phyloP scores from a whole-genome alignment of 2,888 invertebrate species.

The Drosophila kambysellisi region DNA sequence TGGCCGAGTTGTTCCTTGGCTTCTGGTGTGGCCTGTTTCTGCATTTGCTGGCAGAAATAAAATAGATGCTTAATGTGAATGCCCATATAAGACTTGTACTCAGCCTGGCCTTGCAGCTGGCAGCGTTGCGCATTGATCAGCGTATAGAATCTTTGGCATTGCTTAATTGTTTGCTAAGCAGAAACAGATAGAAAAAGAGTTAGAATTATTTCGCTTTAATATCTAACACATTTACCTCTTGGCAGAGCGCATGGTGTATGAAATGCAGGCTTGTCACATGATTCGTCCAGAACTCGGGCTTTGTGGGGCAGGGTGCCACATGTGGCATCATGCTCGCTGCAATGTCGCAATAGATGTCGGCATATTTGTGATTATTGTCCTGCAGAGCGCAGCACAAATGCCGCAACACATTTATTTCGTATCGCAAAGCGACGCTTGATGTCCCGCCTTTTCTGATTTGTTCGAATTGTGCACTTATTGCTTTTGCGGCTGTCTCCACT shows the following conservation, averaged over 20 bases:
- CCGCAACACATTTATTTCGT: slow-evolving; percentile 55
- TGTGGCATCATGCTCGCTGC: slow-evolving; percentile 55
- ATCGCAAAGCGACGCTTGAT: slow-evolving; percentile 46
- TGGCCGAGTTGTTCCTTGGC: slow-evolving; percentile 24
- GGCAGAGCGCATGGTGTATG: slow-evolving; percentile 63
- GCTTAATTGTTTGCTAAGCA: slow-evolving; percentile 53
- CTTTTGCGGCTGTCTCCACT: slow-evolving; percentile 30
- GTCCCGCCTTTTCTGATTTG: slow-evolving; percentile 43
- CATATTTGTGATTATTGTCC: slow-evolving; percentile 58
- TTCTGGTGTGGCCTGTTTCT: slow-evolving; percentile 35
- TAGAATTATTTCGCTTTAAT: background rate
- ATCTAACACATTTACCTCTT: slow-evolving; percentile 51
- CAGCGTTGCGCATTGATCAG: slow-evolving; percentile 50
- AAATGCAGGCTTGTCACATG: slow-evolving; percentile 69
- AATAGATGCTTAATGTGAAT: slow-evolving; percentile 67
- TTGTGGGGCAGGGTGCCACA: slow-evolving; percentile 48
- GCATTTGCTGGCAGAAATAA: slow-evolving; percentile 41
- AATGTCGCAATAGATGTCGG: slow-evolving; percentile 69
- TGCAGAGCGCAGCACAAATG: slow-evolving; percentile 58
- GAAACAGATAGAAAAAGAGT: background rate
- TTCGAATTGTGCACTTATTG: slow-evolving; percentile 34
- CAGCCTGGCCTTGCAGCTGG: slow-evolving; percentile 59
- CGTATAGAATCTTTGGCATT: slow-evolving; percentile 58
- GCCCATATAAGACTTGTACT: slow-evolving; percentile 59
- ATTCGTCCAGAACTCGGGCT: slow-evolving; percentile 61